Percentiles rank a stretch among this genome's conserved stretches.
These are phyloP conservation scores for Spicauda simplicius DNA, from an alignment of 2,888 invertebrate species.

Conservation along the genomic window DNA sequence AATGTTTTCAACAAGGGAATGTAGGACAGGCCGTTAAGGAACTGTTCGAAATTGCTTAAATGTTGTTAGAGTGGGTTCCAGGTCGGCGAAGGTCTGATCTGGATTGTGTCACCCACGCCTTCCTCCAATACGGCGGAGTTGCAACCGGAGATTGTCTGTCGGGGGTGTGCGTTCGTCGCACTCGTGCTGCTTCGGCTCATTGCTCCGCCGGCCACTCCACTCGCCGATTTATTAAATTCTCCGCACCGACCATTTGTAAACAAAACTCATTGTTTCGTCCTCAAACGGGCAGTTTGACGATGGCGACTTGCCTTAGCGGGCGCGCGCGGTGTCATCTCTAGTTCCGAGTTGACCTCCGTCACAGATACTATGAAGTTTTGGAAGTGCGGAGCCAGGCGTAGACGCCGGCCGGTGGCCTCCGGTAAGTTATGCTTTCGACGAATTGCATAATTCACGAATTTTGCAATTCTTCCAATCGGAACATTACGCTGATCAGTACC, in stretches of 20 bases:
- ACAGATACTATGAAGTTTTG: slow-evolving; percentile 73
- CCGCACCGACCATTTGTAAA: slow-evolving; percentile 77
- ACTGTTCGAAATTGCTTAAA: slow-evolving; percentile 25
- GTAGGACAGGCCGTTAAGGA: slow-evolving; percentile 12
- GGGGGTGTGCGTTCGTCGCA: slow-evolving; percentile 70
- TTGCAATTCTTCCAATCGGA: neutral
- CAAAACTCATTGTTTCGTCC: slow-evolving; percentile 82
- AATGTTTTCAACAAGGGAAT: slow-evolving; percentile 17
- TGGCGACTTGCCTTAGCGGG: slow-evolving; percentile 69
- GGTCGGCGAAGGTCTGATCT: slow-evolving; percentile 47
- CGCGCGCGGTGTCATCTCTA: slow-evolving; percentile 63
- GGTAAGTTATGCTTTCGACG: slow-evolving; percentile 53
- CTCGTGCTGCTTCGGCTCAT: slow-evolving; percentile 66
- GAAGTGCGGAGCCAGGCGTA: slow-evolving; percentile 71
- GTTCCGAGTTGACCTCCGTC: slow-evolving; percentile 48
- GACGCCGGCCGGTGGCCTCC: slow-evolving; percentile 57
- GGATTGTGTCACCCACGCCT: slow-evolving; percentile 72
- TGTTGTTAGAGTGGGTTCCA: slow-evolving; percentile 37
- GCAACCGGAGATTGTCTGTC: slow-evolving; percentile 59
- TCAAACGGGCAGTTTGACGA: slow-evolving; percentile 74
- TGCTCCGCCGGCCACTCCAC: slow-evolving; percentile 65
- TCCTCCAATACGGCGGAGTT: slow-evolving; percentile 59
- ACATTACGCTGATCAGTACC: neutral
- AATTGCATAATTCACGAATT: neutral
- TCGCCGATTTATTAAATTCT: slow-evolving; percentile 75